Evolutionary conservation across 1,140 invertebrate genomes (phyloP), one percentile per base, ranked within the genome.

Genomic region (Ptiloglossa arizonensis): DNA sequence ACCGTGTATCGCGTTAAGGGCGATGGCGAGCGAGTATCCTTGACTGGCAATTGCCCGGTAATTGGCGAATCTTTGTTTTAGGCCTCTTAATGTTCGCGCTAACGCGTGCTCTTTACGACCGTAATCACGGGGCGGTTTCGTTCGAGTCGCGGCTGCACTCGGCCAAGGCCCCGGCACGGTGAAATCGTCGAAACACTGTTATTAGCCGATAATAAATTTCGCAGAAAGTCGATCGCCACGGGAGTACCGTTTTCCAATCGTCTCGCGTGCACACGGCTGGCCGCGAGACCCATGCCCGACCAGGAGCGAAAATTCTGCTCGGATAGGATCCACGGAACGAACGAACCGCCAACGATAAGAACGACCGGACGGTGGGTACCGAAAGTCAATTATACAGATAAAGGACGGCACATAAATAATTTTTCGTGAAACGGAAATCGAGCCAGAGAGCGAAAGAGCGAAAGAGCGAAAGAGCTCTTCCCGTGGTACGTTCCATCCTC

Each of bases 161-260:
- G 41, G 8, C 41, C 41, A 41, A 9, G 41, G 41, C 41, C 54
- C 29, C 27, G 35, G 29, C 29, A 71, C 66, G n/a, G n/a, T n/a
- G 67, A 60, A 70, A 80, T 80, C 69, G 59, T 68, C 62, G 81
- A 77, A 77, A 73, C 62, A 83, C 73, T 81, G 79, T 83, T 69
- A 83, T 83, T 83, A 81, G 68, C 68, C 41, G 54, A 48, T 71
- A 54, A 83, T 83, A 82, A 82, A 82, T 80, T 83, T 72, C 79
- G 66, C n/a, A 59, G 66, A 70, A 67, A 67, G 44, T 72, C 68
- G 75, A 77, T 32, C 62, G 50, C 2, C 5, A 6, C 2, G 67
- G 27, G 59, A 46, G 60, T 35, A 56, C 60, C 60, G 64, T 72
- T 71, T 73, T 70, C 48, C 69, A 46, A 73, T 79, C 54, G 76